Evolutionary conservation across 1,140 invertebrate species (phyloP).

Genomic region (Magallana gigas): DNA sequence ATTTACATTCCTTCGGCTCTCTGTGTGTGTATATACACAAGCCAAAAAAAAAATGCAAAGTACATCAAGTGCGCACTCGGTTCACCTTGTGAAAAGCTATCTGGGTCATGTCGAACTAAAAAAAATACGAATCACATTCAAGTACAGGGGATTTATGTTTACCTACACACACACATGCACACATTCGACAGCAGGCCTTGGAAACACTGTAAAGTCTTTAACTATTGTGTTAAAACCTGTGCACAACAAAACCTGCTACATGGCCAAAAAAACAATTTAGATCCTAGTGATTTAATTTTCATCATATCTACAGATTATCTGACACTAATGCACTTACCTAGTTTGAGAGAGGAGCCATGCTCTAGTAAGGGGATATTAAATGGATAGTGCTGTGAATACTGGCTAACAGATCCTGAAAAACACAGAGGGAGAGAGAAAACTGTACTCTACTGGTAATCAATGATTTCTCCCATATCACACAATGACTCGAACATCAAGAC

Average conservation of each 20-base stretch:
- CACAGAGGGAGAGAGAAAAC: not conserved
- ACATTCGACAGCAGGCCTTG: too few relatives aligned
- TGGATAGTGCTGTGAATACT: not conserved
- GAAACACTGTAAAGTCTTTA: too few relatives aligned
- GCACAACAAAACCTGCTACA: too few relatives aligned
- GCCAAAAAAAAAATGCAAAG: slow-evolving; percentile 3
- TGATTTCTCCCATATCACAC: slow-evolving; percentile 28
- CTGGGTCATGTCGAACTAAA: slow-evolving; percentile 35
- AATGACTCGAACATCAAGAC: slow-evolving; percentile 13
- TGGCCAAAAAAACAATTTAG: too few relatives aligned
- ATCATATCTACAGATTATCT: not conserved
- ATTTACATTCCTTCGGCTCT: slow-evolving; percentile 25
- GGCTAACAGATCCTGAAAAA: not conserved
- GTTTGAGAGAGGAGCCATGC: not conserved
- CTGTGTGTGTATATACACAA: not conserved
- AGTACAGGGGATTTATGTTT: not conserved
- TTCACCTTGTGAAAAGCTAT: slow-evolving; percentile 29
- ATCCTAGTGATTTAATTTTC: too few relatives aligned
- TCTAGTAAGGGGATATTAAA: slow-evolving; percentile 7
- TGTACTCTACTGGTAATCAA: slow-evolving; percentile 11
- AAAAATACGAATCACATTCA: slow-evolving; percentile 26
- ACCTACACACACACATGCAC: not conserved
- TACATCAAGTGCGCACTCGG: slow-evolving; percentile 25
- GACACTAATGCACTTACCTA: slow-evolving; percentile 16
- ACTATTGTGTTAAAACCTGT: too few relatives aligned